These are phyloP conservation scores for Blastomussa wellsi DNA, from an alignment of 92 coral and sea anemone species.

Conservation along the genomic window DNA sequence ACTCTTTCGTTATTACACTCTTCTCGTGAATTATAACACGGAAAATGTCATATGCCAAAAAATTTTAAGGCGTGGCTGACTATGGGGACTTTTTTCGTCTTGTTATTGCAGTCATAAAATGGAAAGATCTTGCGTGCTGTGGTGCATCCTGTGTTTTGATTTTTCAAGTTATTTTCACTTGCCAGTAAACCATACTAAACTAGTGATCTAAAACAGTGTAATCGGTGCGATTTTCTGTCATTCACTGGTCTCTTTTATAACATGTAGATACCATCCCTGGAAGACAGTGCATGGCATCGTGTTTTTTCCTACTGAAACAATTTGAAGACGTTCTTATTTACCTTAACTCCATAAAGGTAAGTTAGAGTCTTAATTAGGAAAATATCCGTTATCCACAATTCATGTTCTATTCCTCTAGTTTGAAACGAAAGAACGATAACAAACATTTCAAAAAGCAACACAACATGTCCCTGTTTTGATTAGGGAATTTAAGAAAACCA, in stretches of 20 bases:
- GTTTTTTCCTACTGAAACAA: conserved; percentile 95
- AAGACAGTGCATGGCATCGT: conserved; percentile 99
- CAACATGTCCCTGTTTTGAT: background rate
- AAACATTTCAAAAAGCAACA: background rate
- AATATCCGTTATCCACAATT: too few relatives aligned
- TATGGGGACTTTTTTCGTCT: too few relatives aligned
- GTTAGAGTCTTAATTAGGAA: too few relatives aligned
- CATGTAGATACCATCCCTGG: conserved; percentile 95
- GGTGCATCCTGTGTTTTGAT: too few relatives aligned
- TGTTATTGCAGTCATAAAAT: too few relatives aligned
- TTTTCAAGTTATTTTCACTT: too few relatives aligned
- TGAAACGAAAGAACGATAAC: background rate
- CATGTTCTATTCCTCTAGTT: background rate
- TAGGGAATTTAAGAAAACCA: too few relatives aligned
- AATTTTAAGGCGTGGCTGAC: too few relatives aligned
- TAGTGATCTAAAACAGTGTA: background rate
- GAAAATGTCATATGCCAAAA: too few relatives aligned
- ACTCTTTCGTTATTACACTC: too few relatives aligned
- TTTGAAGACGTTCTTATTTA: conserved; percentile 98
- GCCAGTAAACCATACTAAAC: background rate
- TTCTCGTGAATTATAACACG: too few relatives aligned
- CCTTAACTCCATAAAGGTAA: conserved; percentile 96
- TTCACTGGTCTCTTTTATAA: background rate
- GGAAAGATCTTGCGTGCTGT: too few relatives aligned
- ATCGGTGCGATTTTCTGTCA: background rate